Percentiles rank a stretch among this genome's conserved stretches.
phyloP scores from a whole-genome alignment of 2,888 invertebrate species.

The Scrobipalpa atriplicella region DNA sequence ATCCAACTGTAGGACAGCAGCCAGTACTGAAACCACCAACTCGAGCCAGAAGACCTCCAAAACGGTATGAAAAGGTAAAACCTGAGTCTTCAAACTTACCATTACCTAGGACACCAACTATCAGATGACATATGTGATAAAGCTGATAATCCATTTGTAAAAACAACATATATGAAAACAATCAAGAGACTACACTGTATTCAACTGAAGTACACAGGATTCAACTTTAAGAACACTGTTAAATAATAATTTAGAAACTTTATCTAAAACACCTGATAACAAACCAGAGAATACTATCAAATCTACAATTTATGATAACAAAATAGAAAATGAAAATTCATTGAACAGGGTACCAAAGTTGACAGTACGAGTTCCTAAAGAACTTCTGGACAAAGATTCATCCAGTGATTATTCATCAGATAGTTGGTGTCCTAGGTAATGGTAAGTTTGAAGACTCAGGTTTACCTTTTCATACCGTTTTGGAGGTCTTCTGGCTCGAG shows the following conservation, averaged over 20 bases:
- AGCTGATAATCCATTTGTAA: no score
- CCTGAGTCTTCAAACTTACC: slow-evolving; percentile 42
- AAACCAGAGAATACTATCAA: slow-evolving; percentile 69
- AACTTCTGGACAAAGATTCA: slow-evolving; percentile 79
- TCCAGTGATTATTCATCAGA: no score
- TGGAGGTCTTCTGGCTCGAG: slow-evolving; percentile 68
- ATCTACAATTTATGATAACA: slow-evolving; percentile 77
- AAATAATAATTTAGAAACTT: slow-evolving; percentile 67
- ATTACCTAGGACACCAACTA: slow-evolving; percentile 61
- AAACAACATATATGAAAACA: slow-evolving; percentile 73
- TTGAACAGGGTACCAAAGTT: no score
- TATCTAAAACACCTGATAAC: slow-evolving; percentile 53
- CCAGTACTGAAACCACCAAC: slow-evolving; percentile 67
- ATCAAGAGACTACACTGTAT: slow-evolving; percentile 69
- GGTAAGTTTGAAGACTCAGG: slow-evolving; percentile 42
- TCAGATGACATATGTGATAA: slow-evolving; percentile 79
- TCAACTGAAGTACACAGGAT: slow-evolving; percentile 23
- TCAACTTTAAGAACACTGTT: slow-evolving; percentile 55
- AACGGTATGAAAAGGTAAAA: slow-evolving; percentile 67
- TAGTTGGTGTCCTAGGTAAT: slow-evolving; percentile 61
- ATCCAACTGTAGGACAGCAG: slow-evolving; percentile 67
- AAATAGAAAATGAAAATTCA: no score
- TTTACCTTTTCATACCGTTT: slow-evolving; percentile 69
- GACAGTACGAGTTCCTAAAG: slow-evolving; percentile 86
- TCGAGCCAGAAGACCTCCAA: slow-evolving; percentile 69